phyloP scores from a whole-genome alignment of 2,797 vertebrate species.

The Ficedula albicollis region DNA sequence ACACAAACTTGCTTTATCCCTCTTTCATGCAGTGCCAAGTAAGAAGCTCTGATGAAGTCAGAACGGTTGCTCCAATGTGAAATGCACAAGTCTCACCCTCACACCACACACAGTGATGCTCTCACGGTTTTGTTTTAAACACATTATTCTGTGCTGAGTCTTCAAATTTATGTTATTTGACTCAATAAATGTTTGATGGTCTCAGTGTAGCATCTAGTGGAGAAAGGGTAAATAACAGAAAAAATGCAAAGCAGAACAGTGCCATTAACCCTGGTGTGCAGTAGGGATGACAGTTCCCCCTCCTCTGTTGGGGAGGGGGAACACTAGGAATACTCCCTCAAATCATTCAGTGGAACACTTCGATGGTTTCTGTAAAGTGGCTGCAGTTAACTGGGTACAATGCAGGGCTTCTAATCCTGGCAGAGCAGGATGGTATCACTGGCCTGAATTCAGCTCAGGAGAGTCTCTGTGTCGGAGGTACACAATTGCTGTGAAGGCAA shows the following conservation, averaged over 20 bases:
- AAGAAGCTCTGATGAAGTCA: not conserved
- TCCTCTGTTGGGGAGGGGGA: not conserved
- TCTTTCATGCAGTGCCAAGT: not conserved
- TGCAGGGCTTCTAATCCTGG: not conserved
- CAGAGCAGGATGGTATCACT: not conserved
- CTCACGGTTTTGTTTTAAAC: not conserved
- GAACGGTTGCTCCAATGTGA: not conserved
- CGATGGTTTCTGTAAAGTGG: not conserved
- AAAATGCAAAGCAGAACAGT: not conserved
- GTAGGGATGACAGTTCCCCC: not conserved
- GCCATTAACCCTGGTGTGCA: not conserved
- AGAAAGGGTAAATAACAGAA: conserved; percentile 60
- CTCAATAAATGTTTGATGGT: conserved; percentile 57
- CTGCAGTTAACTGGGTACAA: conserved; percentile 5
- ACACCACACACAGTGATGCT: not conserved
- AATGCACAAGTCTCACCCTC: not conserved
- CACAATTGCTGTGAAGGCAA: not conserved
- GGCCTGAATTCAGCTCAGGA: not conserved
- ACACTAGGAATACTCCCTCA: not conserved
- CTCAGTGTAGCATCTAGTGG: conserved; percentile 50
- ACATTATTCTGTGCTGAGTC: not conserved
- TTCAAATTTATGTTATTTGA: conserved; percentile 26
- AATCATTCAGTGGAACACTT: not conserved
- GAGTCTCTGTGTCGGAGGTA: not conserved
- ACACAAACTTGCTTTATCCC: not conserved